Evolutionary conservation across 2,888 invertebrate genomes (phyloP).

Genomic region (Meghimatium bilineatum): DNA sequence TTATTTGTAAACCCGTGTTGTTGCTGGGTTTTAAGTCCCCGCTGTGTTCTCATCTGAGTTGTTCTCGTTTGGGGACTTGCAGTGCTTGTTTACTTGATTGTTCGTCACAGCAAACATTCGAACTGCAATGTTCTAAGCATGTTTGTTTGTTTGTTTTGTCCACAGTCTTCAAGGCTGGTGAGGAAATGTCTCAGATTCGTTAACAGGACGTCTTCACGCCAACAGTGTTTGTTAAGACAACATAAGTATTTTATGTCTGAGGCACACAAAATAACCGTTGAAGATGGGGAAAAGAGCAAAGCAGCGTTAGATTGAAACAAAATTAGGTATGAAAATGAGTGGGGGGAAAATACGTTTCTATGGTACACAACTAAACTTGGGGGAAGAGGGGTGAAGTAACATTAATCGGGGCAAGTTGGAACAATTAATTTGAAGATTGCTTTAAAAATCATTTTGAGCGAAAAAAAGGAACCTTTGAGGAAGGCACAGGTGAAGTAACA

Average conservation of each 20-base stretch:
- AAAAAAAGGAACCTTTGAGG: too few species aligned
- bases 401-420: too few species aligned
- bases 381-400: too few species aligned
- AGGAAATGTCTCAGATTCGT: constrained; percentile 20
- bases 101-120: constrained; percentile 29
- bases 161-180: constrained; percentile 36
- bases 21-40: neutral
- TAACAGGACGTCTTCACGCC: constrained; percentile 24
- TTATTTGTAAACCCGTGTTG: neutral
- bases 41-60: neutral
- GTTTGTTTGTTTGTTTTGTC: constrained; percentile 32
- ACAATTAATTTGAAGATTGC: too few species aligned
- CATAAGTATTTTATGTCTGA: constrained; percentile 4
- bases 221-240: constrained; percentile 14
- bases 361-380: too few species aligned
- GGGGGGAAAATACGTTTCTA: too few species aligned
- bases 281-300: neutral
- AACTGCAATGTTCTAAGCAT: constrained; percentile 18
- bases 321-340: too few species aligned
- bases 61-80: neutral
- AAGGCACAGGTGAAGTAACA: too few species aligned
- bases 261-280: neutral
- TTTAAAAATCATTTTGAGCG: too few species aligned
- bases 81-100: constrained; percentile 17
- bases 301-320: too few species aligned